Base-by-base conservation (phyloP, 1,140 invertebrate genomes). In the Drosophila dunni region DNA sequence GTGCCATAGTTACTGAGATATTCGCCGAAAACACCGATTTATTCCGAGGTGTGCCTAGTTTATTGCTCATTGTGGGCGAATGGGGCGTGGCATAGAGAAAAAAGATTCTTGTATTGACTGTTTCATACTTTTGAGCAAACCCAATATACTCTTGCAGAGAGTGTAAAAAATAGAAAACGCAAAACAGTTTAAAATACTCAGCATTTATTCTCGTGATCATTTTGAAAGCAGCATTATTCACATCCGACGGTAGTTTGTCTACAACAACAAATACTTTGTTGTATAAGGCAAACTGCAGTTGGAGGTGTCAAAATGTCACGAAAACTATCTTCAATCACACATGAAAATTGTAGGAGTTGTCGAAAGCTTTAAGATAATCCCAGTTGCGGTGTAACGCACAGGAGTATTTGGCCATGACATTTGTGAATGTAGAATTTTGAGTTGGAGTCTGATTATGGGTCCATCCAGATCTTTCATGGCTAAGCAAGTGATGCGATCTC, bases 161-260 rank as follows among this genome's bases (percentile, higher is more conserved):
- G 7, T 11, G n/a, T 33, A 10, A 10, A 51, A 24, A 7, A 42
- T 15, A 20, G 8, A 40, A 42, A 38, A 40, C 15, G 10, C n/a
- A 13, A 20, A 17, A 42, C 3, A 5, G 15, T 20, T 40, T 56
- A 56, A 38, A 56, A 56, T 15, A 56, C 20, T 40, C 36, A n/a
- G 2, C 8, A 11, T 40, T 5, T 40, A 56, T 56, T 56, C 40
- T 17, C 1, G 20, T 17, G 44, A 60, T 10, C 13, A 11, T 11
- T 34, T 17, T 15, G 29, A 33, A 2, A 33, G 42, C 44, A 65
- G 46, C 61, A 44, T 0, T 11, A 17, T 10, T 15, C 44, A 53
- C 34, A 17, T 34, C 29, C 38, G 17, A 77, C 29, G 62, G 63
- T 17, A 58, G 53, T 53, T 38, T 33, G 53, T 5, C 24, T 9